These are phyloP conservation scores for Cyanoderma ruficeps DNA, from an alignment of 2,113 vertebrate genomes.

Conservation along the genomic window DNA sequence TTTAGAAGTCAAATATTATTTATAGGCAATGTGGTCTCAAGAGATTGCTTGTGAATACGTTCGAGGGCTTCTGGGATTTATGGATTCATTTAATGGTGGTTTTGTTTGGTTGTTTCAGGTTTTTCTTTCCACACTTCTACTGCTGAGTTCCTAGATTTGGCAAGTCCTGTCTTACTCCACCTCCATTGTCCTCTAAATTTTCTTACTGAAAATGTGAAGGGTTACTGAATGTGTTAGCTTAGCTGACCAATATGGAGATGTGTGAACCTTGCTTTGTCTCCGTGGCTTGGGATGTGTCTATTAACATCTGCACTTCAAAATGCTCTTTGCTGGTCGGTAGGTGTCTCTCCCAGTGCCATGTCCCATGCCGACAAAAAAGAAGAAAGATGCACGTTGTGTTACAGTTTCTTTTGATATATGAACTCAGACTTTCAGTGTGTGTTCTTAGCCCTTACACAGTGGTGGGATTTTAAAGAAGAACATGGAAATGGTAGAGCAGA, in stretches of 20 bases:
- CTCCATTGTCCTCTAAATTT: neutral
- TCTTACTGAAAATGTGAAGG: neutral
- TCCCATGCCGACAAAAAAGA: neutral
- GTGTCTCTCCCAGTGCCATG: neutral
- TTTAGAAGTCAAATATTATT: neutral
- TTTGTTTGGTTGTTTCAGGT: neutral
- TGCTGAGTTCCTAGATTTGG: conserved; percentile 34
- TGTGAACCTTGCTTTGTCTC: neutral
- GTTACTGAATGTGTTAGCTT: neutral
- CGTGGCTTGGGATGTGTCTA: neutral
- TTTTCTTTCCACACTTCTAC: neutral
- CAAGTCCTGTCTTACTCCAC: neutral
- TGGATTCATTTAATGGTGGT: conserved; percentile 20
- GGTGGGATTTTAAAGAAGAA: conserved; percentile 43
- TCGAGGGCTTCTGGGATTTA: conserved; percentile 7
- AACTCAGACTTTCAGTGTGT: conserved; percentile 12
- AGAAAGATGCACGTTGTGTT: neutral
- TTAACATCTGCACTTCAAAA: conserved; percentile 13
- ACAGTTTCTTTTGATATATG: conserved; percentile 5
- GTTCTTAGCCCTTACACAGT: neutral
- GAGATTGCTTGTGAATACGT: neutral
- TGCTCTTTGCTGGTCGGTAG: neutral
- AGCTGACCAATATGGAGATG: neutral
- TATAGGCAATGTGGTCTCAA: conserved; percentile 26
- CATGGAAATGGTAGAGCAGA: conserved; percentile 19